Percentiles rank a stretch among this genome's conserved stretches.
Conservation (phyloP, 2,113 vertebrate genomes). For the Aegotheles bennettii region DNA sequence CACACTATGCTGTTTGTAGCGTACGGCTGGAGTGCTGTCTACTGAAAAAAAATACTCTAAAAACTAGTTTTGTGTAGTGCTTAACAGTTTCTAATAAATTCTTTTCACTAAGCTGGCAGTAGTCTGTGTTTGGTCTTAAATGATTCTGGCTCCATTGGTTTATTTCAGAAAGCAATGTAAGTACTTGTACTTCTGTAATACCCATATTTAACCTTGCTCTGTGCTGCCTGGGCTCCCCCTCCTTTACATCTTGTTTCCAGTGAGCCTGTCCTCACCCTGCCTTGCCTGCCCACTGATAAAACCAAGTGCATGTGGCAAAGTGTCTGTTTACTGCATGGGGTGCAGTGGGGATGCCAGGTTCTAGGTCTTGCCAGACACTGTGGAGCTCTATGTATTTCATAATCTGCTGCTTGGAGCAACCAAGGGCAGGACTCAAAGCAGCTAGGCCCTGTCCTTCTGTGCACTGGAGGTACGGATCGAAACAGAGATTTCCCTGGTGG, state of each 20-base stretch:
- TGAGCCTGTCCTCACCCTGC: no score
- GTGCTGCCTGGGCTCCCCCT: fast-evolving
- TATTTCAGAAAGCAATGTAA: neutral
- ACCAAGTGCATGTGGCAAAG: neutral
- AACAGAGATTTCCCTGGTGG: no score
- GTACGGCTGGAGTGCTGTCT: conserved; percentile 64
- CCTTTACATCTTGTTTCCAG: neutral
- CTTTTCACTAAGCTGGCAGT: conserved; percentile 62
- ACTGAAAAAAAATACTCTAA: conserved; percentile 56
- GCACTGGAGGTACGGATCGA: fast-evolving
- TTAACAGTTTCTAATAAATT: conserved; percentile 77
- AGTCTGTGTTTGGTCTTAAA: conserved; percentile 46
- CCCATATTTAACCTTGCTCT: fast-evolving
- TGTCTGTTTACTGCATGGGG: fast-evolving
- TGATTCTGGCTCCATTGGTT: neutral
- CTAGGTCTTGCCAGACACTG: fast-evolving
- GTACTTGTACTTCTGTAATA: fast-evolving
- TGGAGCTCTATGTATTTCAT: fast-evolving
- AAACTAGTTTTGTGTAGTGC: conserved; percentile 60
- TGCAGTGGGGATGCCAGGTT: fast-evolving
- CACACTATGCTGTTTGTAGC: neutral
- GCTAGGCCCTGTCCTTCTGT: fast-evolving
- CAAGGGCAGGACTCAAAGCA: neutral
- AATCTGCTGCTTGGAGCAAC: fast-evolving
- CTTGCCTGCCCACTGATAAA: fast-evolving